Percentiles rank a stretch among this genome's conserved stretches.
These are phyloP conservation scores for Hydrochoerus hydrochaeris DNA, from an alignment of 2,113 vertebrate genomes.

Conservation along the genomic window DNA sequence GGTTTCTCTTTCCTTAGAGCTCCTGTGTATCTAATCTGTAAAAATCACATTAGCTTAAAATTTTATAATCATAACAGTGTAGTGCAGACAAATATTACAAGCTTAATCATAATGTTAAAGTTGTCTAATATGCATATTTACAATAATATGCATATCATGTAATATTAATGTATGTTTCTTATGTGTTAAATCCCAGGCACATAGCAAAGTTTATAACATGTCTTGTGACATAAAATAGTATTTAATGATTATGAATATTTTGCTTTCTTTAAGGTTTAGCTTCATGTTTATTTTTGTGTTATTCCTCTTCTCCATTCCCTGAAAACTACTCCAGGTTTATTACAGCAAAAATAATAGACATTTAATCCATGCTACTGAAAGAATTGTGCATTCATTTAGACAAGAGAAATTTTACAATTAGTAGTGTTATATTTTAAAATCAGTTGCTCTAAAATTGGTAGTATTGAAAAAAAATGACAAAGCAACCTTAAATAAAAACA, in stretches of 20 bases:
- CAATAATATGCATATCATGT: not conserved
- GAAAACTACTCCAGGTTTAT: not conserved
- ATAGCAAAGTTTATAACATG: not conserved
- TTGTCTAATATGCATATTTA: not conserved
- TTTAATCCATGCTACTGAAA: not conserved
- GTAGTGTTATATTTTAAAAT: not conserved
- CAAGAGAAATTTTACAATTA: not conserved
- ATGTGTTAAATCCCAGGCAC: conserved; percentile 13
- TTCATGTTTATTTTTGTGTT: not conserved
- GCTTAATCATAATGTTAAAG: not conserved
- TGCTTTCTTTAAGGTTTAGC: not conserved
- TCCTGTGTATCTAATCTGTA: not conserved
- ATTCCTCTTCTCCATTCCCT: not conserved
- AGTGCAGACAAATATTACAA: not conserved
- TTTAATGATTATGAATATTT: not conserved
- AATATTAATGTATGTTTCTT: not conserved
- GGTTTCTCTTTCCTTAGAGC: not conserved
- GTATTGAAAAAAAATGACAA: not conserved
- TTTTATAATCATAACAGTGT: not conserved
- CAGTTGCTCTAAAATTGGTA: not conserved
- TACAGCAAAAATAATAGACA: not conserved
- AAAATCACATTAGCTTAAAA: conserved; percentile 9
- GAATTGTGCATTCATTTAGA: conserved; percentile 1
- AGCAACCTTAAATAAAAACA: not conserved
- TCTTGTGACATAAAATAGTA: not conserved